Percentiles rank a stretch among this genome's conserved stretches.
phyloP scores from a whole-genome alignment of 2,797 vertebrate genomes.

The Anniella stebbinsi region DNA sequence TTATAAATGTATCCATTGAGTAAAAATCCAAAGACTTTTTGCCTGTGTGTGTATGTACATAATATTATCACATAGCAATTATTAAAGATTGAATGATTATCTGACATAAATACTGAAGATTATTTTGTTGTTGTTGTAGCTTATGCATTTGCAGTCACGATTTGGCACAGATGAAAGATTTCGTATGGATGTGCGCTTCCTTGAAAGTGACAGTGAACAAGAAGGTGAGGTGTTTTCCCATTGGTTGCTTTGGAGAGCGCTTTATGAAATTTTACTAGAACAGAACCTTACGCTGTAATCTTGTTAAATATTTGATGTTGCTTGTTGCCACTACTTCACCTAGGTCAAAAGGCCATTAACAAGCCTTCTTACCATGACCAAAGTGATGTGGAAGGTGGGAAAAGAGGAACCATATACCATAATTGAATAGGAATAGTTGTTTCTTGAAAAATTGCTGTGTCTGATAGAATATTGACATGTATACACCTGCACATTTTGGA shows the following conservation, averaged over 20 bases:
- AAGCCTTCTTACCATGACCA: not conserved
- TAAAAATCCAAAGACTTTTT: not conserved
- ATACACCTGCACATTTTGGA: not conserved
- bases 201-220: constrained; percentile 85
- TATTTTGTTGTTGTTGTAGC: constrained; percentile 76
- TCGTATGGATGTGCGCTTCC: constrained; percentile 91
- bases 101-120: not conserved
- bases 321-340: not conserved
- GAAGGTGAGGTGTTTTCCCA: constrained; percentile 71
- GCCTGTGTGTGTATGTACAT: not conserved
- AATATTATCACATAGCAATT: not conserved
- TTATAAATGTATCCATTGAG: not conserved
- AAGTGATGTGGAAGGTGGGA: not conserved
- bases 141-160: constrained; percentile 90
- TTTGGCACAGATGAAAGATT: constrained; percentile 93
- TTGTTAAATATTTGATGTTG: not conserved
- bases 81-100: not conserved
- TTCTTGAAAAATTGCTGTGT: not conserved
- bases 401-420: not conserved
- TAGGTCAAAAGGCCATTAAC: not conserved
- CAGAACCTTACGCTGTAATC: not conserved
- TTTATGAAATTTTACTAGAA: not conserved
- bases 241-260: not conserved
- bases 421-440: not conserved
- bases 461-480: not conserved